phyloP scores from a whole-genome alignment of 1,140 invertebrate species.

The Nephila pilipes region DNA sequence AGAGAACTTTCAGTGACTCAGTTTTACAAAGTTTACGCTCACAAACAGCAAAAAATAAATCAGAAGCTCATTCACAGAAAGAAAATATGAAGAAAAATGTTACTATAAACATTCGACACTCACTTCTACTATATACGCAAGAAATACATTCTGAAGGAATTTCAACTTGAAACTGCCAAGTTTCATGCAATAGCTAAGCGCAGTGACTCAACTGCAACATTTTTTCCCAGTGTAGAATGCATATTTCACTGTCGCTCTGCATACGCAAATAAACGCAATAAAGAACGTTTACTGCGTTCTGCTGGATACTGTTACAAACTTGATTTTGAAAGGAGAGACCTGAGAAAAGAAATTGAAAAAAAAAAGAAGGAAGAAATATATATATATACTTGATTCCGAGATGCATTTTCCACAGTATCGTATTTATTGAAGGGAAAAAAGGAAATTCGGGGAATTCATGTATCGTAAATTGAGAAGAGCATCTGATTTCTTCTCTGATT shows the following conservation, averaged over 20 bases:
- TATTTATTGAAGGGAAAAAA: not conserved
- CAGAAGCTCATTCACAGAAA: not conserved
- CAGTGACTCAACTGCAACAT: not conserved
- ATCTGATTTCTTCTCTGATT: constrained; percentile 6
- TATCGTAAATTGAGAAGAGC: constrained; percentile 27
- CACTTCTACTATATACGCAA: not conserved
- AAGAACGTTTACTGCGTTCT: constrained; percentile 22
- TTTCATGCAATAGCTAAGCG: not conserved
- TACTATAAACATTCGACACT: not conserved
- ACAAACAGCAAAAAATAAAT: not conserved
- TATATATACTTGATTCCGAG: constrained; percentile 2
- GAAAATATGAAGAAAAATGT: not conserved
- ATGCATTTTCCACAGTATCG: not conserved
- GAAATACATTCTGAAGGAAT: constrained; percentile 2
- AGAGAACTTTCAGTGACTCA: not conserved
- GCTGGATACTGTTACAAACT: constrained; percentile 23
- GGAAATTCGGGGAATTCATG: not conserved
- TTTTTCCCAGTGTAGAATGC: not conserved
- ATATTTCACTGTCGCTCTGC: constrained; percentile 22
- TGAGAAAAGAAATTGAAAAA: not conserved
- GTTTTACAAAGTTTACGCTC: not conserved
- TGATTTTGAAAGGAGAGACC: constrained; percentile 43
- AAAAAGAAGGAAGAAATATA: not conserved
- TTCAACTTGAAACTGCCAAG: constrained; percentile 20
- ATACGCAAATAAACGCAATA: constrained; percentile 37